Evolutionary conservation across 2,888 invertebrate genomes (phyloP).

Genomic region (Phortica magna): DNA sequence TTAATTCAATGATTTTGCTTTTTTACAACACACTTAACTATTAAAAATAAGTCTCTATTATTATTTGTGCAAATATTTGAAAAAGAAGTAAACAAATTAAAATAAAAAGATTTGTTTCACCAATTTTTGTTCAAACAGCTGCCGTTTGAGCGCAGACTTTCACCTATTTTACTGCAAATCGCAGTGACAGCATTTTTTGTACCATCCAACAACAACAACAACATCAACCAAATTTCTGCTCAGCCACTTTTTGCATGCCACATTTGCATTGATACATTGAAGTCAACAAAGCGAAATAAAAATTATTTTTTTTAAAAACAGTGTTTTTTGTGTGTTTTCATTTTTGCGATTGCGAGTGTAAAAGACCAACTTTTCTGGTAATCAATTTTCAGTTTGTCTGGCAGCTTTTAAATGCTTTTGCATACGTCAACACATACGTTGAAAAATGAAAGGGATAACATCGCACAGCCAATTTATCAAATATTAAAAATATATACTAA

Average conservation of each 20-base stretch:
- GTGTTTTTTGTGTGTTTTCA: neutral
- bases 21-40: neutral
- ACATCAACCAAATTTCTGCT: conserved; percentile 3
- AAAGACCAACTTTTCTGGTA: neutral
- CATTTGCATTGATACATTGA: neutral
- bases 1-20: neutral
- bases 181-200: neutral
- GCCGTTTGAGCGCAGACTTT: neutral
- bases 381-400: too few relatives aligned
- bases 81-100: neutral
- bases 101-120: neutral
- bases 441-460: neutral
- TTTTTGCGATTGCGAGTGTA: neutral
- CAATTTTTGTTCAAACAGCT: neutral
- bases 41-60: neutral
- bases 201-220: neutral
- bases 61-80: neutral
- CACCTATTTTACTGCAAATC: neutral
- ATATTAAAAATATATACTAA: too few relatives aligned
- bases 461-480: too few relatives aligned
- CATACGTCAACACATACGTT: too few relatives aligned
- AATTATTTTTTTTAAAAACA: too few relatives aligned
- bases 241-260: conserved; percentile 11
- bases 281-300: neutral
- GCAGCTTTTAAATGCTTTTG: too few relatives aligned